A percentile compares a stretch with the other conserved stretches of the same genome.
Evolutionary conservation across 1,140 invertebrate genomes (phyloP).

Genomic region (Pectinophora gossypiella): DNA sequence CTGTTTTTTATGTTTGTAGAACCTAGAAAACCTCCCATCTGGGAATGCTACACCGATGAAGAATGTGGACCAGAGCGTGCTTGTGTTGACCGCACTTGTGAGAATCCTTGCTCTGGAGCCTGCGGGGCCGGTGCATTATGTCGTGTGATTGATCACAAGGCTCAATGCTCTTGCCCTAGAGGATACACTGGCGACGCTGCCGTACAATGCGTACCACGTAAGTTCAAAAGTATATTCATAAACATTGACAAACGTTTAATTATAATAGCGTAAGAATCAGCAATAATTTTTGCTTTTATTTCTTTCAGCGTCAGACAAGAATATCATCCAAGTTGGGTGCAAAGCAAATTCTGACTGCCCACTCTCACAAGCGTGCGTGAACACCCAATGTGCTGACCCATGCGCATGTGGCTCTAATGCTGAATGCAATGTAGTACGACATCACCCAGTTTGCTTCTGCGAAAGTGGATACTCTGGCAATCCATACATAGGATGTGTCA

Average conservation of each 20-base stretch:
- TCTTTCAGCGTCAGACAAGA: slow-evolving; percentile 75
- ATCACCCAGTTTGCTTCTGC: slow-evolving; percentile 89
- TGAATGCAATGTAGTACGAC: slow-evolving; percentile 85
- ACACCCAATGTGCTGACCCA: slow-evolving; percentile 85
- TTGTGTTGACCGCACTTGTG: slow-evolving; percentile 85
- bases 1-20: slow-evolving; percentile 50
- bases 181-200: slow-evolving; percentile 85
- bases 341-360: slow-evolving; percentile 87
- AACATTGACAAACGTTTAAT: background rate
- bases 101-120: slow-evolving; percentile 86
- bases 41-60: slow-evolving; percentile 84
- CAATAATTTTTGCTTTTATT: too few relatives aligned
- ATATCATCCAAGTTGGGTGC: slow-evolving; percentile 80
- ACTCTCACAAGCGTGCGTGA: slow-evolving; percentile 86
- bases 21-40: slow-evolving; percentile 61
- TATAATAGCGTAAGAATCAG: too few relatives aligned
- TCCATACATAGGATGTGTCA: slow-evolving; percentile 86
- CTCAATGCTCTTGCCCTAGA: slow-evolving; percentile 87
- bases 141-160: slow-evolving; percentile 83
- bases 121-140: slow-evolving; percentile 88
- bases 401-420: slow-evolving; percentile 90
- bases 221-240: slow-evolving; percentile 64
- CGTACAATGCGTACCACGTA: slow-evolving; percentile 85
- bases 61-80: slow-evolving; percentile 85
- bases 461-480: slow-evolving; percentile 87